A percentile compares a stretch with the other conserved stretches of the same genome.
Evolutionary conservation across 2,113 vertebrate species (phyloP).

Genomic region (Hippocampus guttulatus): DNA sequence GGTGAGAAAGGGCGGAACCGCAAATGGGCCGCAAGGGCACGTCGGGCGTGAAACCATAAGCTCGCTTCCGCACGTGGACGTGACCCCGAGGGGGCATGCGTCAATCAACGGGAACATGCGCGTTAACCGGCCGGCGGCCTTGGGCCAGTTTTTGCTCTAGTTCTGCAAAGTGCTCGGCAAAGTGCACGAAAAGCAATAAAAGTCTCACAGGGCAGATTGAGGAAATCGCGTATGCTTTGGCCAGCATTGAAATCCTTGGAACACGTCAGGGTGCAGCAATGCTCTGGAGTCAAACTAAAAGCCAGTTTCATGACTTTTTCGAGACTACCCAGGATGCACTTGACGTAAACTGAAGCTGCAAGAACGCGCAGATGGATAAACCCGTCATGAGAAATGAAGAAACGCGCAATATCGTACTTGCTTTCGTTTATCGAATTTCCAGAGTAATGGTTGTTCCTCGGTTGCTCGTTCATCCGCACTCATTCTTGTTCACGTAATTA

Average conservation of each 20-base stretch:
- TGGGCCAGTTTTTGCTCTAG: too few relatives aligned
- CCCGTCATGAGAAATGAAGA: neutral
- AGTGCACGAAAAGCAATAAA: conserved; percentile 1
- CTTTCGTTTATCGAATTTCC: neutral
- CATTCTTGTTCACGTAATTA: conserved; percentile 42
- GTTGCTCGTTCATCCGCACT: conserved; percentile 24
- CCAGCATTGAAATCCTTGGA: neutral
- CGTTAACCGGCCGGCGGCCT: neutral
- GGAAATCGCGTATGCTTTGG: neutral
- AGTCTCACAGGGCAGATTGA: neutral
- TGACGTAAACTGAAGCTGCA: neutral
- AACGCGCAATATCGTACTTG: neutral
- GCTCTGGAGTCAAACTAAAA: neutral
- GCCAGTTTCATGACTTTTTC: neutral
- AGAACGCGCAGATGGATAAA: neutral
- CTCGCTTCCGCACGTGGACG: neutral
- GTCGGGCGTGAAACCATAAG: conserved; percentile 49
- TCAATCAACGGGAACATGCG: neutral
- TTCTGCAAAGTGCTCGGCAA: neutral
- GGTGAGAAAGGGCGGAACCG: conserved; percentile 34
- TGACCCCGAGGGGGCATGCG: neutral
- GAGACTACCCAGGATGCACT: neutral
- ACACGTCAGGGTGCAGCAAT: neutral
- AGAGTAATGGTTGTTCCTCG: conserved; percentile 10
- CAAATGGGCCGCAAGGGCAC: conserved; percentile 32